Percentiles rank a stretch among this genome's conserved stretches.
Conservation (phyloP, 2,797 vertebrate genomes). For the Tenualosa thibaudeaui region DNA sequence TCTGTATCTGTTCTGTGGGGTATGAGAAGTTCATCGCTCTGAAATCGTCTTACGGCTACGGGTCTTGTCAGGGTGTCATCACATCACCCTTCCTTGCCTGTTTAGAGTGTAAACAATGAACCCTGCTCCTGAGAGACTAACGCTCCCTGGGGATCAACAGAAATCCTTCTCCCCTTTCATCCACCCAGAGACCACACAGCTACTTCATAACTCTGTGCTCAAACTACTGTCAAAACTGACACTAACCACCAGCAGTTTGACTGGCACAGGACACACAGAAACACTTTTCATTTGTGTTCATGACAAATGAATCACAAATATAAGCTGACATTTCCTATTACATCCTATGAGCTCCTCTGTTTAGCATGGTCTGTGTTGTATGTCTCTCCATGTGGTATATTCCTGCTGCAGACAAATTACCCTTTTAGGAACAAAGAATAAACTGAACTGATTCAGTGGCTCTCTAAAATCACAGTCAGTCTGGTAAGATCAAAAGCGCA, state of each 20-base stretch:
- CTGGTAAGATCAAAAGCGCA: background rate
- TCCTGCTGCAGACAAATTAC: too few relatives aligned
- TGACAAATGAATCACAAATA: background rate
- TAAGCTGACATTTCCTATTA: background rate
- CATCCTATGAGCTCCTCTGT: background rate
- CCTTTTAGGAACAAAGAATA: too few relatives aligned
- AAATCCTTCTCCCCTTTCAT: slow-evolving; percentile 24
- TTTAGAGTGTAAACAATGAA: slow-evolving; percentile 39
- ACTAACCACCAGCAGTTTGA: background rate
- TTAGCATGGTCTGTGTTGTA: too few relatives aligned
- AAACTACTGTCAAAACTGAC: background rate
- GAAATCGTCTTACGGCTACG: slow-evolving; percentile 9
- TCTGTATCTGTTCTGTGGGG: background rate
- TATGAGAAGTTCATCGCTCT: background rate
- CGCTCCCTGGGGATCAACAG: slow-evolving; percentile 30
- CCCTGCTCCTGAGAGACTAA: slow-evolving; percentile 29
- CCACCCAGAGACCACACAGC: slow-evolving; percentile 41
- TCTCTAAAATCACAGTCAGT: background rate
- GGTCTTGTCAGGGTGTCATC: slow-evolving; percentile 30
- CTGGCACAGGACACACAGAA: background rate
- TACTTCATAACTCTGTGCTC: slow-evolving; percentile 1
- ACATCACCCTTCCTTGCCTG: slow-evolving; percentile 16
- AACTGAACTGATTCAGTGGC: background rate
- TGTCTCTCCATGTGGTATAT: too few relatives aligned
- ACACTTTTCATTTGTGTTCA: background rate